These are phyloP conservation scores for Equus przewalskii DNA, from an alignment of 2,113 vertebrate species.

Conservation along the genomic window DNA sequence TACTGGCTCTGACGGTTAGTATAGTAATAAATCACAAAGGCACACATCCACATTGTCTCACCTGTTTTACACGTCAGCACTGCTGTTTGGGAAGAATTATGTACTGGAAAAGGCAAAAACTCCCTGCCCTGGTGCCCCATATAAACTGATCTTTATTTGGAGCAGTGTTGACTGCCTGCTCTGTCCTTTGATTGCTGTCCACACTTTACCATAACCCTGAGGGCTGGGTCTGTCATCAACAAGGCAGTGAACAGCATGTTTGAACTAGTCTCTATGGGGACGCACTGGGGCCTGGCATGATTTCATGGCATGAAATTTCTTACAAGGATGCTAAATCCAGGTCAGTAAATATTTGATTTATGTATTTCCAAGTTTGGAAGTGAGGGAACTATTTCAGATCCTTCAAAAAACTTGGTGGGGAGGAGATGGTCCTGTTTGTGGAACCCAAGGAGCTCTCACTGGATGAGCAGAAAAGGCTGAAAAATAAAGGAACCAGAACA, in stretches of 20 bases:
- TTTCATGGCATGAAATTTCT: not conserved
- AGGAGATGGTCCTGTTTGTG: not conserved
- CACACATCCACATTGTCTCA: not conserved
- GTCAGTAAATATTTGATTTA: not conserved
- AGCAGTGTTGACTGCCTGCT: not conserved
- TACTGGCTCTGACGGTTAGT: not conserved
- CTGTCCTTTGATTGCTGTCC: not conserved
- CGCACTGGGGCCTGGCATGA: not conserved
- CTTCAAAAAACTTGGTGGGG: not conserved
- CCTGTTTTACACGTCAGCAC: not conserved
- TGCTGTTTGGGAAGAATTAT: conserved; percentile 20
- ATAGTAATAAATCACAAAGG: not conserved
- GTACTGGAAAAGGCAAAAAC: not conserved
- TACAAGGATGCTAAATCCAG: not conserved
- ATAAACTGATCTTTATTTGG: not conserved
- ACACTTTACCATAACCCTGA: not conserved
- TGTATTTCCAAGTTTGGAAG: not conserved
- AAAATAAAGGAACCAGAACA: not conserved
- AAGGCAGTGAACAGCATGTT: not conserved
- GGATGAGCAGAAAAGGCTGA: not conserved
- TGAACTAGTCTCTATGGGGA: not conserved
- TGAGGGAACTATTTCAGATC: not conserved
- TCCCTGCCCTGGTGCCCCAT: not conserved
- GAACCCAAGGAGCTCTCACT: not conserved
- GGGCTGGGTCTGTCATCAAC: not conserved